Evolutionary conservation across 2,113 vertebrate species (phyloP).

Genomic region (Panthera tigris): DNA sequence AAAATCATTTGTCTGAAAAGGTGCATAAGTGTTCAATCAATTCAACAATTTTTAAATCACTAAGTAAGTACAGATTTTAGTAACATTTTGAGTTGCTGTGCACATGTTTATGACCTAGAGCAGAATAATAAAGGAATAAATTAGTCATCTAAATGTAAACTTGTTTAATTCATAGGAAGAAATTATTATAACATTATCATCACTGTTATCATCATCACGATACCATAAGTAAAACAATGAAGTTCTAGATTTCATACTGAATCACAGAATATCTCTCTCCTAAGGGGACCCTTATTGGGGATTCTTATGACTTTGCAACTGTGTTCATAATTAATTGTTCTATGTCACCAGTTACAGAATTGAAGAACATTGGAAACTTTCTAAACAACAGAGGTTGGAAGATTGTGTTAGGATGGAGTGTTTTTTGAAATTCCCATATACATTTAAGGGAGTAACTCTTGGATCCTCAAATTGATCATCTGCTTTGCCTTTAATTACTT

Average conservation of each 20-base stretch:
- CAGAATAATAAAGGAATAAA: not conserved
- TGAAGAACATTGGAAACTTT: not conserved
- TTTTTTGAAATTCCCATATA: not conserved
- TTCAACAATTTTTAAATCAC: not conserved
- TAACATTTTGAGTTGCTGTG: not conserved
- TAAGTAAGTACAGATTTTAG: not conserved
- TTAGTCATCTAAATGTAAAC: not conserved
- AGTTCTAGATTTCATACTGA: not conserved
- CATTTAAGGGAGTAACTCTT: not conserved
- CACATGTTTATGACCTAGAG: not conserved
- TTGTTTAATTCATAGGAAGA: not conserved
- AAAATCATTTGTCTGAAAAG: not conserved
- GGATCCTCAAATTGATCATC: not conserved
- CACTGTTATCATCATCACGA: not conserved
- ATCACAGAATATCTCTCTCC: not conserved
- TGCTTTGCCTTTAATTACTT: not conserved
- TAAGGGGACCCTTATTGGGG: not conserved
- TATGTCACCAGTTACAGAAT: not conserved
- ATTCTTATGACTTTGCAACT: not conserved
- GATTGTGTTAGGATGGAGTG: not conserved
- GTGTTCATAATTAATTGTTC: not conserved
- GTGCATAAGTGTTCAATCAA: not conserved
- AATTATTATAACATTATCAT: not conserved
- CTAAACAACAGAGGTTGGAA: not conserved
- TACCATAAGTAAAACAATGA: not conserved